phyloP scores from a whole-genome alignment of 2,888 invertebrate genomes.

The Synergus japonicus region DNA sequence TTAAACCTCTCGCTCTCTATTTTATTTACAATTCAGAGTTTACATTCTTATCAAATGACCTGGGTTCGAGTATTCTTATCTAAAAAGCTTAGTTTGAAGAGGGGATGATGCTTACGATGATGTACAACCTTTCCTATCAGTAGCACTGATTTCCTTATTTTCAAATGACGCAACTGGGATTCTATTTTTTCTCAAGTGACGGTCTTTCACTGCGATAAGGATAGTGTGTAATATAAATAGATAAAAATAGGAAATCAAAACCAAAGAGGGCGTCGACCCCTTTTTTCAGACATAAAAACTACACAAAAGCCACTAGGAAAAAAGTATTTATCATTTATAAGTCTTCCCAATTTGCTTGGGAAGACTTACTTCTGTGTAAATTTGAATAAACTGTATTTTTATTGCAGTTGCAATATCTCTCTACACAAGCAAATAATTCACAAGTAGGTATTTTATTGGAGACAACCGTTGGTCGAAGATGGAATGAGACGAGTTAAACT shows the following conservation, averaged over 20 bases:
- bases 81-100: conserved; percentile 21
- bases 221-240: conserved; percentile 9
- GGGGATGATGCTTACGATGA: conserved; percentile 23
- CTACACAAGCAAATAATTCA: not conserved
- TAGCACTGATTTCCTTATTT: conserved; percentile 15
- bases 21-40: not conserved
- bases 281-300: not conserved
- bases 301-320: not conserved
- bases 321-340: not conserved
- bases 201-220: conserved; percentile 1
- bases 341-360: too few relatives aligned
- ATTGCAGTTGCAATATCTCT: conserved; percentile 5
- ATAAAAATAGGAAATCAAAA: conserved; percentile 26
- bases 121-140: conserved; percentile 20
- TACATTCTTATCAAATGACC: not conserved
- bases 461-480: conserved; percentile 4
- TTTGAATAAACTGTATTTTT: not conserved
- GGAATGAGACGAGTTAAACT: conserved; percentile 26
- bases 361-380: too few relatives aligned
- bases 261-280: not conserved
- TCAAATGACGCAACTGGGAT: conserved; percentile 11
- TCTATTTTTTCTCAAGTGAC: conserved; percentile 6
- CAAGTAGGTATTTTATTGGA: not conserved
- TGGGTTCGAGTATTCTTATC: conserved; percentile 11
- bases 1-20: not conserved